Evolutionary conservation across 2,888 invertebrate species (phyloP), one percentile per base, ranked within the genome.

Genomic region (Drosophila gaucha): DNA sequence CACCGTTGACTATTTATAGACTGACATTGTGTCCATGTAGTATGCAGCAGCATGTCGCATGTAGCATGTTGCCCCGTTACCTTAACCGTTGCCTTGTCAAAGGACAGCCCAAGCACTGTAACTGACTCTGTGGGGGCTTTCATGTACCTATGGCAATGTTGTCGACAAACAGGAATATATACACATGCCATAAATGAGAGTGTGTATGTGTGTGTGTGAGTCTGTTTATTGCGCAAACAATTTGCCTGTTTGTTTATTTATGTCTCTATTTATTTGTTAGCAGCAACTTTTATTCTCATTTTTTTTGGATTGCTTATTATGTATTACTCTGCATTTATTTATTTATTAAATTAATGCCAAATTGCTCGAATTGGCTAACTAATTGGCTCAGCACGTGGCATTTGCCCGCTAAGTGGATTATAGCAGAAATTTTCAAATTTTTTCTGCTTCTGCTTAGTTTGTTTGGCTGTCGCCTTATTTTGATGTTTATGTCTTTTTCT

Each of bases 221-320:
- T 64, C 50, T 78, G 63, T 77, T 84, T 63, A 64, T 73, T 63
- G 82, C 66, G 63, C 82, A 72, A 79, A 79, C 85, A 85, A 80
- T 80, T 84, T 73, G 65, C 58, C 55, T 77, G 82, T 59, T 77
- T 83, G 60, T 84, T 80, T 79, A 79, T 86, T 62, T 80, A 80
- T 68, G 49, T 65, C 54, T 59, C 56, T 59, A 60, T 59, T 77
- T 72, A 57, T 77, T 73, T 77, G 50, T 28, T 55, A 52, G 74
- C 51, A 44, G 31, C 50, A 64, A 54, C 59, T 74, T 44, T 10
- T 16, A 2, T 58, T 35, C 20, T 30, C n/a, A 26, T 35, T 43
- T 16, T 5, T n/a, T 31, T 22, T n/a, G n/a, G 9, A 10, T n/a
- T 3, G 10, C 24, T 31, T 55, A 67, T 41, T 30, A 46, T 44